phyloP scores from a whole-genome alignment of 2,797 vertebrate species.

The Labeo calbasu region DNA sequence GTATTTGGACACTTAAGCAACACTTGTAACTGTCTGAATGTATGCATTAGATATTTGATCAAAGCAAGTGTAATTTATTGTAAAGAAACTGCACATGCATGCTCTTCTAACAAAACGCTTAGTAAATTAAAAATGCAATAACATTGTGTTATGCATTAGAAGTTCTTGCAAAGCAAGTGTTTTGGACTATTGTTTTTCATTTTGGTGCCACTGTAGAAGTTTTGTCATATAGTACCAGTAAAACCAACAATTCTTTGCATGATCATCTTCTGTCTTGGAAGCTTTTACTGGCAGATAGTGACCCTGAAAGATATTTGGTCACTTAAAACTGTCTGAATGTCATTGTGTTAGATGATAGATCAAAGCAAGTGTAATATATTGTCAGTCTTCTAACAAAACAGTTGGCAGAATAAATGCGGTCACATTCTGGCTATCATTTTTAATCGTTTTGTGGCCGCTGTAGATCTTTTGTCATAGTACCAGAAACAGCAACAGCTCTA shows the following conservation, averaged over 20 bases:
- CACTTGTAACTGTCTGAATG: constrained; percentile 23
- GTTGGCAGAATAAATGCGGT: neutral
- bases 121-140: neutral
- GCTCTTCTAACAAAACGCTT: neutral
- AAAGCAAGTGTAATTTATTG: neutral
- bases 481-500: neutral
- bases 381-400: neutral
- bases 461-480: neutral
- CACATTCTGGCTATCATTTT: neutral
- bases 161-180: too few species aligned
- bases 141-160: too few species aligned
- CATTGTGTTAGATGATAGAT: neutral
- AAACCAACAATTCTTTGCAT: neutral
- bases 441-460: neutral
- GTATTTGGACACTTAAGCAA: neutral
- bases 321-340: neutral
- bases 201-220: too few species aligned
- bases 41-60: neutral
- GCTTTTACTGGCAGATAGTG: neutral
- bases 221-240: too few species aligned
- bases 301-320: too few species aligned
- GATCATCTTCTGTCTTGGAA: neutral
- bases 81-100: neutral
- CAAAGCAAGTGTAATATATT: neutral
- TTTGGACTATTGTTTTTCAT: neutral